These are phyloP conservation scores for Lithophane socia DNA, from an alignment of 2,888 invertebrate genomes.

Conservation along the genomic window DNA sequence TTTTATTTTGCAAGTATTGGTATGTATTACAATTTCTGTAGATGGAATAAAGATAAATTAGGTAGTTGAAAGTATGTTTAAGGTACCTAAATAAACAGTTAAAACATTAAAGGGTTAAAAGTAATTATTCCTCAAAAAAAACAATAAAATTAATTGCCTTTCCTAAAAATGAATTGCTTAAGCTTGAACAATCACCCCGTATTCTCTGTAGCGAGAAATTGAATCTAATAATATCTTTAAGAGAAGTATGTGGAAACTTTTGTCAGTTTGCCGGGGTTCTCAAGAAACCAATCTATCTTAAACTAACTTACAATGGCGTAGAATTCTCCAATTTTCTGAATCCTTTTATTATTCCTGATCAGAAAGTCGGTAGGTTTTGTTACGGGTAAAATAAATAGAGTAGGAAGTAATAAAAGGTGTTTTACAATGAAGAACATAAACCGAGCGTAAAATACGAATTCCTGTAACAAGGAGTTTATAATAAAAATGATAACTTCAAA, in stretches of 20 bases:
- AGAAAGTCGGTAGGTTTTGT: background rate
- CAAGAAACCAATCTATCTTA: constrained; percentile 50
- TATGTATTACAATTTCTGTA: background rate
- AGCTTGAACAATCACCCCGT: background rate
- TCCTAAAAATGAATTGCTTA: background rate
- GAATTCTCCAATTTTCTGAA: constrained; percentile 33
- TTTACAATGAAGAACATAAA: background rate
- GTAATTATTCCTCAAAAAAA: background rate
- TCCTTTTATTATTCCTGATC: constrained; percentile 29
- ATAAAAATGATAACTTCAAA: constrained; percentile 10
- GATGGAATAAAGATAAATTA: background rate
- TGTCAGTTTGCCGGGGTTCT: constrained; percentile 39
- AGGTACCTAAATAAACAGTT: background rate
- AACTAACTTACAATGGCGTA: constrained; percentile 45
- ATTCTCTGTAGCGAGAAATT: constrained; percentile 29
- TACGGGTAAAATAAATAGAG: background rate
- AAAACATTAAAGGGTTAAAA: background rate
- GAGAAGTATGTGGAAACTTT: constrained; percentile 40
- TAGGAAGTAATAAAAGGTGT: background rate
- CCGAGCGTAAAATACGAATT: background rate
- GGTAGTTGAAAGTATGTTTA: background rate
- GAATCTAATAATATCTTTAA: constrained; percentile 43
- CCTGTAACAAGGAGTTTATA: background rate
- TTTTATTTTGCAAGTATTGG: background rate
- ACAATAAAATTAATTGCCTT: background rate